Evolutionary conservation across 2,888 invertebrate genomes (phyloP).

Genomic region (Drosophila pseudotalamancana): DNA sequence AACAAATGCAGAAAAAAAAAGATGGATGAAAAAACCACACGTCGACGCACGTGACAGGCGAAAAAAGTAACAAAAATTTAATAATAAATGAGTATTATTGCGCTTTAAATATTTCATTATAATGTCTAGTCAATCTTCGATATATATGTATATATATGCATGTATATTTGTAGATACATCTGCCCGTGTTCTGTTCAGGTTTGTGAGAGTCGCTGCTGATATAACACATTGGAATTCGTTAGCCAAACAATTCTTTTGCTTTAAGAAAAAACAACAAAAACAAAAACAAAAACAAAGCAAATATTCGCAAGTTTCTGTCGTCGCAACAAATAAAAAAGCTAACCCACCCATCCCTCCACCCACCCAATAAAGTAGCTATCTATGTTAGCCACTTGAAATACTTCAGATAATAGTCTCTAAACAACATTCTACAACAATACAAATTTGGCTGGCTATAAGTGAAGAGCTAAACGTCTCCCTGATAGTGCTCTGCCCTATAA

Average conservation of each 20-base stretch:
- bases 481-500: background rate
- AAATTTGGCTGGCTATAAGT: slow-evolving; percentile 18
- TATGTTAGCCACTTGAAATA: slow-evolving; percentile 39
- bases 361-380: slow-evolving; percentile 2
- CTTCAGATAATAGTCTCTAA: slow-evolving; percentile 47
- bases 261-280: background rate
- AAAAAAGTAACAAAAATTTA: background rate
- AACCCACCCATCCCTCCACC: background rate
- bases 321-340: slow-evolving; percentile 25
- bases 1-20: background rate
- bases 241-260: slow-evolving; percentile 40
- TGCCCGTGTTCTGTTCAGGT: background rate
- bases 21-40: background rate
- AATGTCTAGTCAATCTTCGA: background rate
- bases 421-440: slow-evolving; percentile 45
- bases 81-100: background rate
- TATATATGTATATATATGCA: background rate
- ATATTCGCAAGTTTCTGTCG: slow-evolving; percentile 34
- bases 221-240: slow-evolving; percentile 44
- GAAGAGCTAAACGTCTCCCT: slow-evolving; percentile 22
- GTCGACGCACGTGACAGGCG: background rate
- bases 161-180: slow-evolving; percentile 8
- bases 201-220: slow-evolving; percentile 16
- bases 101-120: background rate
- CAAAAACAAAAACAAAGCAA: slow-evolving; percentile 29